A percentile compares a stretch with the other conserved stretches of the same genome.
These are phyloP conservation scores for Streptopelia turtur DNA, from an alignment of 2,797 vertebrate genomes.

Conservation along the genomic window DNA sequence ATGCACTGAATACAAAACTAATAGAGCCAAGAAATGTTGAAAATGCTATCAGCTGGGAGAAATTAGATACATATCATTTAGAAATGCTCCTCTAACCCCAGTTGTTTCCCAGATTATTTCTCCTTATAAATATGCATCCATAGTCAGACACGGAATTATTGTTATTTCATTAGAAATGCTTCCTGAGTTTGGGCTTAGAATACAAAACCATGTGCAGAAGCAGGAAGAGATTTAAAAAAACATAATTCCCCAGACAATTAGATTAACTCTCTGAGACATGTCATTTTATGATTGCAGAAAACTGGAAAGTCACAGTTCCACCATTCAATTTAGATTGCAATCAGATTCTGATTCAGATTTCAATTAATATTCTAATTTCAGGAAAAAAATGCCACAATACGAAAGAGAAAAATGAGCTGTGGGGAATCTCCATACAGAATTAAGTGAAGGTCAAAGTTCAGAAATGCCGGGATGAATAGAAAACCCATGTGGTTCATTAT, in stretches of 20 bases:
- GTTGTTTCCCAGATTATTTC: slow-evolving; percentile 48
- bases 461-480: background rate
- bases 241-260: background rate
- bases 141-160: slow-evolving; percentile 39
- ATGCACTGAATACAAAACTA: background rate
- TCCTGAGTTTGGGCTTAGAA: slow-evolving; percentile 27
- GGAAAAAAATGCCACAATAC: background rate
- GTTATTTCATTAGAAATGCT: background rate
- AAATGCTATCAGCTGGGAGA: slow-evolving; percentile 31
- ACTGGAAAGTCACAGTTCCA: slow-evolving; percentile 32
- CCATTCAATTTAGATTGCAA: slow-evolving; percentile 69
- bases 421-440: background rate
- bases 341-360: slow-evolving; percentile 70
- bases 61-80: background rate
- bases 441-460: slow-evolving; percentile 41
- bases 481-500: background rate
- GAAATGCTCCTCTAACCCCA: slow-evolving; percentile 3
- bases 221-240: slow-evolving; percentile 18
- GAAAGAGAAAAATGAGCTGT: background rate
- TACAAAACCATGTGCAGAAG: slow-evolving; percentile 39
- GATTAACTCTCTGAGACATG: slow-evolving; percentile 30
- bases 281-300: slow-evolving; percentile 51
- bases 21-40: background rate
- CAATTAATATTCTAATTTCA: slow-evolving; percentile 67
- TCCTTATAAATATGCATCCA: slow-evolving; percentile 34